Conservation (phyloP, 2,113 vertebrate genomes). For the Periophthalmodon schlosseri region DNA sequence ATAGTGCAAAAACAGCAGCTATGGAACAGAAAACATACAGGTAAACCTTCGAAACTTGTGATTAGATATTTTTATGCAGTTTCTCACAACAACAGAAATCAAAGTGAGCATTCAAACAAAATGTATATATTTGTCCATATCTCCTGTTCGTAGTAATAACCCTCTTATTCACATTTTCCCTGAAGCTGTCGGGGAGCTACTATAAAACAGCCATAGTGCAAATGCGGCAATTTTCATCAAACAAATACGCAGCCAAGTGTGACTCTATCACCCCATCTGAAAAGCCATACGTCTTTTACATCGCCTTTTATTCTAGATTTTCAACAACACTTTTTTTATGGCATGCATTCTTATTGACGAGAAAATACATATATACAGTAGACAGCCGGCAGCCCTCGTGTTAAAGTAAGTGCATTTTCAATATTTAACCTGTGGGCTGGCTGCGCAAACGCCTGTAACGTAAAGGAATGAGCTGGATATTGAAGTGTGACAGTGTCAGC, state of each 20-base stretch:
- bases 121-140: not conserved
- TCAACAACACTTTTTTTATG: not conserved
- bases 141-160: not conserved
- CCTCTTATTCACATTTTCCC: not conserved
- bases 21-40: too few relatives aligned
- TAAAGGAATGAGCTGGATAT: conserved; percentile 9
- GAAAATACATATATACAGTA: not conserved
- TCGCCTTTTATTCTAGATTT: not conserved
- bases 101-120: not conserved
- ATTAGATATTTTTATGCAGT: too few relatives aligned
- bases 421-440: not conserved
- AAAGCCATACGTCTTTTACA: not conserved
- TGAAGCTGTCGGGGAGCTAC: not conserved
- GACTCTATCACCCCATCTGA: conserved; percentile 5
- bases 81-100: not conserved
- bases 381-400: not conserved
- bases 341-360: not conserved
- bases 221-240: not conserved
- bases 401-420: conserved; percentile 1
- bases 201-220: not conserved
- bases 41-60: too few relatives aligned
- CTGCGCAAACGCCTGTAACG: conserved; percentile 24
- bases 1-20: not conserved
- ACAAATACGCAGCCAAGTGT: conserved; percentile 11
- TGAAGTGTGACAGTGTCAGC: conserved; percentile 14